phyloP scores from a whole-genome alignment of 2,797 vertebrate genomes.

The Notamacropus eugenii region DNA sequence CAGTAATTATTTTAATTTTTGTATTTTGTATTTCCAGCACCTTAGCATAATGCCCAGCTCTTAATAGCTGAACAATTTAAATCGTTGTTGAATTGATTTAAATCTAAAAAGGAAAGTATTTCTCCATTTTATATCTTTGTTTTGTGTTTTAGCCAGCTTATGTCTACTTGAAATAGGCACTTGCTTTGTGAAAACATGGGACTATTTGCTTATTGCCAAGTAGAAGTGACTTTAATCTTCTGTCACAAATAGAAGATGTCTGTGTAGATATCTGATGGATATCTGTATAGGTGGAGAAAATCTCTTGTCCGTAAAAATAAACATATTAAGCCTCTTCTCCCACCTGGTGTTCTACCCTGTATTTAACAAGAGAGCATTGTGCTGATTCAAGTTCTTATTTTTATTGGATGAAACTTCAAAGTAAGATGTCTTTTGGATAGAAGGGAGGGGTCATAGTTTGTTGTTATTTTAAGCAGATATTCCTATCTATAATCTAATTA shows the following conservation, averaged over 20 bases:
- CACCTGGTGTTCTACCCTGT: not conserved
- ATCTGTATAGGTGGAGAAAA: not conserved
- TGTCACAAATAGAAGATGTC: not conserved
- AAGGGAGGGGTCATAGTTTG: not conserved
- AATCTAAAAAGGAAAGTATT: not conserved
- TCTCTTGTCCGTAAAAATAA: not conserved
- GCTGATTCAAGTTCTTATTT: not conserved
- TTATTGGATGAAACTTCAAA: not conserved
- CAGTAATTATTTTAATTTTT: not conserved
- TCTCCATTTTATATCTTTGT: slow-evolving; percentile 7
- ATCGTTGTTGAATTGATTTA: not conserved
- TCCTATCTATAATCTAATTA: not conserved
- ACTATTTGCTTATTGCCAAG: not conserved
- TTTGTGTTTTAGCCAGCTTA: not conserved
- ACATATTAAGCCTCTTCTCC: not conserved
- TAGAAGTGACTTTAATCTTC: not conserved
- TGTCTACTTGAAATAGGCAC: not conserved
- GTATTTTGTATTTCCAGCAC: not conserved
- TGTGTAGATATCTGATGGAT: too few species aligned
- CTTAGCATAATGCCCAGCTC: not conserved
- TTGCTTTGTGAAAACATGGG: not conserved
- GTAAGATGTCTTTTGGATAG: not conserved
- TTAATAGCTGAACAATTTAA: not conserved
- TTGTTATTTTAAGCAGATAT: not conserved
- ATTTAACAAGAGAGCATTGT: not conserved